Evolutionary conservation across 2,113 vertebrate species (phyloP), one percentile per base, ranked within the genome.

Genomic region (Phyllopteryx taeniolatus): DNA sequence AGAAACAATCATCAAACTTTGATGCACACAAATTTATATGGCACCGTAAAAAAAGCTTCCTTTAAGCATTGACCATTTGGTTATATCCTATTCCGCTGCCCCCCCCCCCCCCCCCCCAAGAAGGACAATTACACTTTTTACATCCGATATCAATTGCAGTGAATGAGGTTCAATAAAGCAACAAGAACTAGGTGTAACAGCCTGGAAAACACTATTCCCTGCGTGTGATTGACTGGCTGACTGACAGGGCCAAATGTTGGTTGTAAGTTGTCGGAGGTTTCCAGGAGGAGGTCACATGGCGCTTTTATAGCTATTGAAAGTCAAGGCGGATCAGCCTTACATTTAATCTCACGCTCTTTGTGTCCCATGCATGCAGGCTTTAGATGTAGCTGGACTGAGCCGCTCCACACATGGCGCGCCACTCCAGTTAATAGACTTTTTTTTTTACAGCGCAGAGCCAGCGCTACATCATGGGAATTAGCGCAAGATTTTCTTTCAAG

Each of bases 271-370:
- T 68, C 39, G 53, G 44, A 80, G 44, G 78, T 79, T 86, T 84
- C 74, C 77, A 82, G 67, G 72, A 79, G n/a, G 56, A 81, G 81
- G 83, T 88, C 74, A 60, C 78, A 66, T 80, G 81, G 84, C 59
- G 78, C 78, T 80, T 79, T 84, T 57, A 56, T 10, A 79, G 84
- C 76, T 73, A 80, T 86, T 86, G 77, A 84, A 86, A 79, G 76
- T 86, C 72, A 73, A 83, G 83, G 76, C 86, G 86, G 88, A 87
- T 91, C 80, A 89, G 78, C 62, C 56, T 79, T 79, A 60, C 83
- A 77, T 89, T 87, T 88, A 88, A 88, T 90, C 87, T 83, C 33
- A 76, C 19, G 51, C 19, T 86, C 87, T 91, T 89, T 88, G 35
- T 42, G 61, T 63, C 35, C 31, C 17, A 42, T 3, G 60, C 35